Percentiles rank a stretch among this genome's conserved stretches.
Conservation (phyloP, 2,797 vertebrate genomes). For the Phylloscopus collybita region DNA sequence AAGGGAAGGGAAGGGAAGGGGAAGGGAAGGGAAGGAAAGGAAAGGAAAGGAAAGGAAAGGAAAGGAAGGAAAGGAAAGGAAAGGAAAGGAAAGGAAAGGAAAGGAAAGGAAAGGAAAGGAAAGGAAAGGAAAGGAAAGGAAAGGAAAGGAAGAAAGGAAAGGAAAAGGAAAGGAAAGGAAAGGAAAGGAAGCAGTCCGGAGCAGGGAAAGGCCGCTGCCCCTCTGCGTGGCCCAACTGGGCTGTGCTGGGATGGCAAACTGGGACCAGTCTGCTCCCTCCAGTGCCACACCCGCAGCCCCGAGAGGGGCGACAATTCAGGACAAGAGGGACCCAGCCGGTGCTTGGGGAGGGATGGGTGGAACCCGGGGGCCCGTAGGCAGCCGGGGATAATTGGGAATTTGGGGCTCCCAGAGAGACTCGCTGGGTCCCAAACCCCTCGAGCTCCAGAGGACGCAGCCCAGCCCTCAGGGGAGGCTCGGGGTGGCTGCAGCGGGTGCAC, state of each 20-base stretch:
- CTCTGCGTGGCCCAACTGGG: neutral
- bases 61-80: too few species aligned
- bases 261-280: neutral
- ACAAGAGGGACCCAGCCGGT: too few species aligned
- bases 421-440: neutral
- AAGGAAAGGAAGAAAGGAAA: too few species aligned
- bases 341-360: neutral
- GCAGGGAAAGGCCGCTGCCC: too few species aligned
- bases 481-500: fast-evolving
- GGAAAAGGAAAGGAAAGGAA: too few species aligned
- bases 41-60: too few species aligned
- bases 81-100: too few species aligned
- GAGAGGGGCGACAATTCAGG: fast-evolving
- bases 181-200: neutral
- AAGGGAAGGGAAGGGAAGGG: too few species aligned
- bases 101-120: too few species aligned
- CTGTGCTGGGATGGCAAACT: neutral
- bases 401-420: neutral
- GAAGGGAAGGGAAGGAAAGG: too few species aligned
- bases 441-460: neutral
- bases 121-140: too few species aligned
- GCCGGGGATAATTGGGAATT: neutral
- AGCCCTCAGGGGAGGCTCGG: neutral
- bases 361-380: neutral
- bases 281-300: fast-evolving